A percentile compares a stretch with the other conserved stretches of the same genome.
These are phyloP conservation scores for Leptinotarsa peninsularis DNA, from an alignment of 2,888 invertebrate species.

Conservation along the genomic window DNA sequence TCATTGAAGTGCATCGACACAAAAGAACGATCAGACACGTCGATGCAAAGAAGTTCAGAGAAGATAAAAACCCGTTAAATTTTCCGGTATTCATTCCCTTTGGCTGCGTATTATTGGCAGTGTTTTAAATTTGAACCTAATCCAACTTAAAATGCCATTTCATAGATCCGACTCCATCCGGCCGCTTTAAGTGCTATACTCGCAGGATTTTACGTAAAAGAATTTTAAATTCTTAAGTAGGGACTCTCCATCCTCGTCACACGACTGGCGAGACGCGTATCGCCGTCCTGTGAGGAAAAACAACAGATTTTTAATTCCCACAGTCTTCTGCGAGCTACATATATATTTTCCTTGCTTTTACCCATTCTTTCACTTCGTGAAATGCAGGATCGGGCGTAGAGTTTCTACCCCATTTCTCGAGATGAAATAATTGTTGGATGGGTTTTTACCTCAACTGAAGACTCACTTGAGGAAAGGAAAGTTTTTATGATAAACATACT, in stretches of 20 bases:
- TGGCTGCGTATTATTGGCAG: constrained; percentile 66
- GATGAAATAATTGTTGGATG: not conserved
- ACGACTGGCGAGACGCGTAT: constrained; percentile 29
- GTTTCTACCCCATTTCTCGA: not conserved
- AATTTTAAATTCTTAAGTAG: constrained; percentile 68
- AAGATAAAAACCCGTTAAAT: constrained; percentile 56
- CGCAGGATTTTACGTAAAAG: constrained; percentile 67
- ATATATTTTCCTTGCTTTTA: constrained; percentile 65
- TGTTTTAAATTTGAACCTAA: constrained; percentile 68
- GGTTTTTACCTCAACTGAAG: not conserved
- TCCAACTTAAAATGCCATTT: constrained; percentile 69
- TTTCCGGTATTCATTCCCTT: constrained; percentile 60
- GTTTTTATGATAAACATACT: too few species aligned
- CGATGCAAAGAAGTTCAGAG: constrained; percentile 52
- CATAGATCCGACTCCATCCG: constrained; percentile 65
- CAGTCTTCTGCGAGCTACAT: constrained; percentile 65
- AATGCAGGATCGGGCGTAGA: constrained; percentile 19
- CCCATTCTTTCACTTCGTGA: constrained; percentile 51
- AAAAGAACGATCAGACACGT: constrained; percentile 48
- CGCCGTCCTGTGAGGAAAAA: constrained; percentile 61
- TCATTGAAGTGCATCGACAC: constrained; percentile 43
- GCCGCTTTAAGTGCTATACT: constrained; percentile 64
- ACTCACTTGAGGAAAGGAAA: not conserved
- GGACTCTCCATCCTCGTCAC: constrained; percentile 47
- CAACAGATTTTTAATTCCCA: constrained; percentile 69